Evolutionary conservation across 2,797 vertebrate species (phyloP).

Genomic region (Falco berigora): DNA sequence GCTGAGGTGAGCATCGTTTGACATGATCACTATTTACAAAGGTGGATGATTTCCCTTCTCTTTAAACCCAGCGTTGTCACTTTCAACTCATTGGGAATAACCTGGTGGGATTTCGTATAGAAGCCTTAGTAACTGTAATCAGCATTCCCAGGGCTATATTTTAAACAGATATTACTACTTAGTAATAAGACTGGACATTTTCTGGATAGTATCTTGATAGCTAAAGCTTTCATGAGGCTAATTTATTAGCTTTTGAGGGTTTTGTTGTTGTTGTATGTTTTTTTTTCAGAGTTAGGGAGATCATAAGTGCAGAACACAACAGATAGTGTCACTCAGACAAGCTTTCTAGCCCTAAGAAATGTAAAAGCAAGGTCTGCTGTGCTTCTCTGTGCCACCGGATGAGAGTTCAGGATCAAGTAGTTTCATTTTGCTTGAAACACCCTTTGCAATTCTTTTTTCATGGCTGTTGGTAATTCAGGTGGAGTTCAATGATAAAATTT

Average conservation of each 20-base stretch:
- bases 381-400: not conserved
- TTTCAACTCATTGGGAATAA: not conserved
- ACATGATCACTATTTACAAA: not conserved
- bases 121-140: not conserved
- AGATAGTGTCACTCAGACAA: not conserved
- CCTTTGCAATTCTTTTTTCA: not conserved
- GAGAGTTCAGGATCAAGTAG: not conserved
- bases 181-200: not conserved
- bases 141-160: not conserved
- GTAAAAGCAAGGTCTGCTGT: not conserved
- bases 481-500: not conserved
- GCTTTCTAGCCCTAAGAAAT: not conserved
- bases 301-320: not conserved
- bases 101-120: not conserved
- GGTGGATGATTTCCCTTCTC: not conserved
- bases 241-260: not conserved
- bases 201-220: not conserved
- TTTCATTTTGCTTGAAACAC: not conserved
- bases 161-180: not conserved
- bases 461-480: not conserved
- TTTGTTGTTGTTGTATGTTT: not conserved
- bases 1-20: constrained; percentile 80
- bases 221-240: not conserved
- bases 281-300: not conserved
- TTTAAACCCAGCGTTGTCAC: not conserved